Base-by-base conservation (phyloP, 2,888 invertebrate genomes). In the Leptinotarsa rubiginosa region DNA sequence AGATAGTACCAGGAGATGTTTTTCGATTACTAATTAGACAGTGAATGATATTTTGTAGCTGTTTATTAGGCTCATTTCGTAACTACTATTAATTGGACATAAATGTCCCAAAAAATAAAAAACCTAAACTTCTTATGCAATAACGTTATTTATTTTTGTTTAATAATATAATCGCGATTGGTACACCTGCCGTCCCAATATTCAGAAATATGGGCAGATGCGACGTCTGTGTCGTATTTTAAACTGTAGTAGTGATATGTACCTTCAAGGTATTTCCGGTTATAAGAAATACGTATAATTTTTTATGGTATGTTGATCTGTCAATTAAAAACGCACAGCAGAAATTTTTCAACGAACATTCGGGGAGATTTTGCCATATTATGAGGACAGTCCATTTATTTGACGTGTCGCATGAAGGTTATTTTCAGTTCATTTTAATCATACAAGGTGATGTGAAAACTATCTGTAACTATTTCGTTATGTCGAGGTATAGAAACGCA, bases 101-200 rank as follows among this genome's bases (percentile, higher is more conserved):
- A 77, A 78, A 74, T 70, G 69, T 73, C 71, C 64, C 50, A 71
- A 74, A 74, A 65, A 75, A 65, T 68, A 76, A 75, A 78, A 77
- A 75, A 56, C 18, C 67, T 65, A 72, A 74, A 73, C 70, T 62
- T 69, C 76, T 79, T 79, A 79, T 73, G 79, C 77, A 79, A 79
- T 77, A 74, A 75, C 69, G 78, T 76, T 78, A 78, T 80, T 80
- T 80, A 79, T 80, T 80, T 80, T 78, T 80, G 72, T 79, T 77
- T 78, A 80, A 77, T 81, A 81, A 81, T 82, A 81, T 82, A 81
- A 83, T 83, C 80, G 81, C 82, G 79, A 82, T 79, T 79, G 78
- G 78, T 78, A 81, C 83, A 83, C 83, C 83, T 83, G 83, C 82
- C 80, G 83, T 80, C 81, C 83, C 83, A 83, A 83, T 83, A 83